Conservation (phyloP, 2,888 invertebrate genomes). For the Scaeva pyrastri region DNA sequence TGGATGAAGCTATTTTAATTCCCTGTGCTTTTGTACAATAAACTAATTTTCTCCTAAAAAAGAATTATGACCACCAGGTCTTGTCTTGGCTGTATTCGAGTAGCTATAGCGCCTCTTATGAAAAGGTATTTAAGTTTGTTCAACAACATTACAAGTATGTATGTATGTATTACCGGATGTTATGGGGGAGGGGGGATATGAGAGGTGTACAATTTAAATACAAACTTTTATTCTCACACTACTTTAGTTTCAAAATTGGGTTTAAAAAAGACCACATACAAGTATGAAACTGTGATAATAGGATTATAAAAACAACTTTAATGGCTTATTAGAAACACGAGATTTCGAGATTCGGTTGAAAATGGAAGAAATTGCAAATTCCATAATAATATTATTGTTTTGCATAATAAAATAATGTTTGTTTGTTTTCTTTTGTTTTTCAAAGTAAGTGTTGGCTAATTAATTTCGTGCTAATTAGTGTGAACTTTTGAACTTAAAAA, state of each 20-base stretch:
- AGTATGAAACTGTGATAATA: constrained; percentile 83
- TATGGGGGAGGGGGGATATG: neutral
- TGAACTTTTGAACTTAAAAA: constrained; percentile 29
- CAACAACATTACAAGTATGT: neutral
- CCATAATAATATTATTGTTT: constrained; percentile 26
- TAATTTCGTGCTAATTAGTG: constrained; percentile 38
- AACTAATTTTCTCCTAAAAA: constrained; percentile 66
- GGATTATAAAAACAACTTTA: constrained; percentile 81
- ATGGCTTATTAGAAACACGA: constrained; percentile 67
- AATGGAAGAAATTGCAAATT: constrained; percentile 41
- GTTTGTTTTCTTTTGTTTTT: constrained; percentile 31
- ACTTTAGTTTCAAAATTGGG: constrained; percentile 36
- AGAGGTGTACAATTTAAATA: neutral
- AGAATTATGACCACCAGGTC: constrained; percentile 62
- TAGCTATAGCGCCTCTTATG: constrained; percentile 29
- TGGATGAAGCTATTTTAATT: constrained; percentile 53
- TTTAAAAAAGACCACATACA: constrained; percentile 71
- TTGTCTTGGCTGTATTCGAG: no score
- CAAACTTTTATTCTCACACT: constrained; percentile 15
- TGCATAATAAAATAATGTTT: constrained; percentile 1
- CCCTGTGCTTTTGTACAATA: constrained; percentile 52
- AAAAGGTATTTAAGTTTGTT: neutral
- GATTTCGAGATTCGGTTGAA: no score
- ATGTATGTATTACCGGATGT: constrained; percentile 31
- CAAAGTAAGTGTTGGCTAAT: constrained; percentile 4